Conservation (phyloP, 2,888 invertebrate species). For the Arenicola marina region DNA sequence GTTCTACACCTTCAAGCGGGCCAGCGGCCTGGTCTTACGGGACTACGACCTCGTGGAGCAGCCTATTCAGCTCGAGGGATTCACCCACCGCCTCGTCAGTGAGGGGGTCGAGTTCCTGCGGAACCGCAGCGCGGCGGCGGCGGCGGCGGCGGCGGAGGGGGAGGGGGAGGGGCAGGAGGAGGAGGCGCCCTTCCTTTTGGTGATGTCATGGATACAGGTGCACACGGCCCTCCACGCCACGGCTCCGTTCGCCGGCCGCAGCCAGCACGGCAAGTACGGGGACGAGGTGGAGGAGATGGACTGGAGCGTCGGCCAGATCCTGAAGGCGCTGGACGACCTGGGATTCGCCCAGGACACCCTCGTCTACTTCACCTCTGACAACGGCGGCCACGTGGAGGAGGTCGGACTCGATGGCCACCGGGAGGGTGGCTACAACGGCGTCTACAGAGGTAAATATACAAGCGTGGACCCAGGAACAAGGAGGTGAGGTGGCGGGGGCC, state of each 20-base stretch:
- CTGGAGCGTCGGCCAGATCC: slow-evolving; percentile 63
- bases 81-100: slow-evolving; percentile 52
- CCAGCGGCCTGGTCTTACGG: not conserved
- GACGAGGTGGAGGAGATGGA: slow-evolving; percentile 66
- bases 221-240: slow-evolving; percentile 65
- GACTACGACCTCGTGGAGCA: slow-evolving; percentile 60
- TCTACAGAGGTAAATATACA: slow-evolving; percentile 42
- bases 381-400: slow-evolving; percentile 63
- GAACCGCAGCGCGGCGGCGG: slow-evolving; percentile 15
- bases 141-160: too few species aligned
- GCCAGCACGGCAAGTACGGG: slow-evolving; percentile 62
- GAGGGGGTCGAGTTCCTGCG: slow-evolving; percentile 48
- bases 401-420: slow-evolving; percentile 53
- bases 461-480: too few species aligned
- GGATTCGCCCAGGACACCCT: slow-evolving; percentile 60
- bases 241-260: slow-evolving; percentile 61
- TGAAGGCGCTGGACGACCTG: slow-evolving; percentile 52
- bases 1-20: not conserved
- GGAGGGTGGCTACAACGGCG: slow-evolving; percentile 54
- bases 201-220: slow-evolving; percentile 66
- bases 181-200: slow-evolving; percentile 61
- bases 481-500: too few species aligned
- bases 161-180: too few species aligned
- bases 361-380: slow-evolving; percentile 65
- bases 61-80: slow-evolving; percentile 23